Evolutionary conservation across 2,888 invertebrate species (phyloP), one percentile per base, ranked within the genome.

Genomic region (Nomada flava): DNA sequence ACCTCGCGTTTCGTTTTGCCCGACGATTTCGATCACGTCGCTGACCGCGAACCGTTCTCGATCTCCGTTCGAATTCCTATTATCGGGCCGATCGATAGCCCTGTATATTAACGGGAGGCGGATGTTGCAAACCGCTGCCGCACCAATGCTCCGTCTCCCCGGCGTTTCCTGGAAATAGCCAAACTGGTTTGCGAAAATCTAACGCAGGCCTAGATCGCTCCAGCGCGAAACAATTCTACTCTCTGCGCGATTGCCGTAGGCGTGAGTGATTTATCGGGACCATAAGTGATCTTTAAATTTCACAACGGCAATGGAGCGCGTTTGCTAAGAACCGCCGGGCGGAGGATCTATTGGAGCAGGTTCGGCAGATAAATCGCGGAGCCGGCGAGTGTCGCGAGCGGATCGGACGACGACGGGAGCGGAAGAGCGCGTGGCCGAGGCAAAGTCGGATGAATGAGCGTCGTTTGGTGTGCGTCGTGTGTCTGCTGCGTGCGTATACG

Each of bases 361-460:
- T 7, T 7, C 36, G 36, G 0, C 7, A 36, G 36, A 36, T 36
- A 7, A 36, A 36, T 36, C 67, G 47, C n/a, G 36, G 18, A 53
- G 53, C 15, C 11, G 10, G 13, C 57, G 20, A 23, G 20, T 11
- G 57, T 57, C 20, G 26, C 23, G 23, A 57, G 57, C 57, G 57
- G 20, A 11, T 11, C 57, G 57, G 20, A 13, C 57, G 26, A 60
- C 13, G 59, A 23, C 29, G 59, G 29, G 29, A 60, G n/a, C n/a
- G 18, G 60, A 36, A n/a, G 13, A 64, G 63, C 47, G 29, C 29
- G 62, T 63, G 62, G 44, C 44, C 63, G 44, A 47, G 47, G 62
- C 44, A 23, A 63, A 47, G 50, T 55, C 20, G 59, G 1, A 71
- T 42, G 71, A 71, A 70, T 53, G 71, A 50, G 64, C 59, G 59